Base-by-base conservation (phyloP, 2,888 invertebrate species). In the Eucera pruinosa region DNA sequence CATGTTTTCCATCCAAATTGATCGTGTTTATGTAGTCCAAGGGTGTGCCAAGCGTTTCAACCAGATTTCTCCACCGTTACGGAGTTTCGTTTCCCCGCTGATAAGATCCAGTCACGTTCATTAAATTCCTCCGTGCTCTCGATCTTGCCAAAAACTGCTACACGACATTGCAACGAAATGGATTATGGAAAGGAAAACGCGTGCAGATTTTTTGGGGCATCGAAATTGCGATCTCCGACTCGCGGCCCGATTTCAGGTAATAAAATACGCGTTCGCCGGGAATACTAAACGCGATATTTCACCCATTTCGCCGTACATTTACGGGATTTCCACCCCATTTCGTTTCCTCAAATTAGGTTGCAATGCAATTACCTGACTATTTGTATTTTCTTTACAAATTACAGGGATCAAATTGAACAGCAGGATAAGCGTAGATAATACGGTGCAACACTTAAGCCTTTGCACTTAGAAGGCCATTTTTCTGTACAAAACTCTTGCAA, bases 31-130 rank as follows among this genome's bases (percentile, higher is more conserved):
- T 65, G 73, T 47, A 73, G 78, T 73, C 72, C 11, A 41, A 52
- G 33, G n/a, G 64, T 73, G 78, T 73, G 79, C 78, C 78, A 79
- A 73, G 65, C 50, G 57, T 65, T 73, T 73, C 67, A 54, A 79
- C 67, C 43, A 60, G 69, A 69, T 75, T 61, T 27, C 54, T 23
- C 54, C 3, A 33, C 41, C 23, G 41, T 64, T 47, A 23, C 23
- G 9, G 50, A 64, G 57, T 70, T 78, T 77, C 73, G 67, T 73
- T 70, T 73, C 30, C 41, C 47, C 48, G 48, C 62, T 81, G 83
- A 83, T 83, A 83, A 80, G 77, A 81, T 80, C 81, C 71, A 62
- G 84, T 77, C 84, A 83, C 83, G 84, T 83, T 85, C 84, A 85
- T 86, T 85, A 86, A 84, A 85, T 86, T 82, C 79, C 73, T 62